A percentile compares a stretch with the other conserved stretches of the same genome.
Evolutionary conservation across 2,113 vertebrate species (phyloP).

Genomic region (Phasianus colchicus): DNA sequence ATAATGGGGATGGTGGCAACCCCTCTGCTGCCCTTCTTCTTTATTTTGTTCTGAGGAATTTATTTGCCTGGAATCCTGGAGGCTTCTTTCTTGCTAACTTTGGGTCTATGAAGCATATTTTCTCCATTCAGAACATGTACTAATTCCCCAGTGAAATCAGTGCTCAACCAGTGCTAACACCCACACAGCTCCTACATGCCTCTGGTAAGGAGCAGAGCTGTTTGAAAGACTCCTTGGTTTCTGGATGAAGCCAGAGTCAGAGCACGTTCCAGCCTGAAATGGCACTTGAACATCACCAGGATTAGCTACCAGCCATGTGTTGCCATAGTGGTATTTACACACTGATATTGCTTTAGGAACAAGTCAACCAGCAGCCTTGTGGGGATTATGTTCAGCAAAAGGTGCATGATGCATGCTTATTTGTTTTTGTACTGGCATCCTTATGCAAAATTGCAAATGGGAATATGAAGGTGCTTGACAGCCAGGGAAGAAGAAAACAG

Average conservation of each 20-base stretch:
- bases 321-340: not conserved
- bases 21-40: not conserved
- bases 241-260: not conserved
- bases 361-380: not conserved
- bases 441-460: not conserved
- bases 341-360: not conserved
- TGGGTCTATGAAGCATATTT: not conserved
- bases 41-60: slow-evolving; percentile 54
- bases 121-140: slow-evolving; percentile 57
- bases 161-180: not conserved
- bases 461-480: not conserved
- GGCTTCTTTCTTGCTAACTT: slow-evolving; percentile 13
- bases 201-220: not conserved
- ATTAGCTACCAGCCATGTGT: not conserved
- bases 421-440: not conserved
- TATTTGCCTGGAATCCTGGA: slow-evolving; percentile 36
- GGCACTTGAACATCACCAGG: not conserved
- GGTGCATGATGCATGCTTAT: not conserved
- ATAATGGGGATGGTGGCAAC: not conserved
- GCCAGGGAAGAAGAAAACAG: not conserved
- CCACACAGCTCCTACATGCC: not conserved
- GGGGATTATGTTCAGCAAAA: not conserved
- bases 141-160: slow-evolving; percentile 37
- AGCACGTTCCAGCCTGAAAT: not conserved
- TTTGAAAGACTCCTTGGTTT: not conserved